Evolutionary conservation across 2,888 invertebrate genomes (phyloP), one percentile per base, ranked within the genome.

Genomic region (Hybos culiciformis): DNA sequence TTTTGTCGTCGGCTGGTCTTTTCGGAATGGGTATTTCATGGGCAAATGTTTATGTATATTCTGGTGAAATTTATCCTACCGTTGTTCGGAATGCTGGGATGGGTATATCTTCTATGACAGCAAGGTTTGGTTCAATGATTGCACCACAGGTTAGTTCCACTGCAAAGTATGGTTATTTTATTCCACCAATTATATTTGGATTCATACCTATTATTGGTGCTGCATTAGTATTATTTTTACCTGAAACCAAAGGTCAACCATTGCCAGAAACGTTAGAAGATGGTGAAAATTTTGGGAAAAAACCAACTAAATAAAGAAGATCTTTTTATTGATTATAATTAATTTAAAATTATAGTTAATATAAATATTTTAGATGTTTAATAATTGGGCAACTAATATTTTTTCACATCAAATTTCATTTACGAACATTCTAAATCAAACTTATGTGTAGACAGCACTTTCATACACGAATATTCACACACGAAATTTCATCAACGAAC

Each of bases 61-160:
- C 84, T 1, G 86, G 87, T 0, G 92, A 92, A 65, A 62, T 90
- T 12, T 91, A 88, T 60, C 92, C 92, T 0, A 92, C 92, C 0
- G 82, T 88, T 3, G 80, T 90, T 0, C 73, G 92, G 23, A 91
- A 90, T 57, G 79, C 83, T 32, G 91, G 88, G 1, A 78, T 92
- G 43, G 92, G 92, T 1, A 70, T 83, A 4, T 80, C 86, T 21
- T 91, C 90, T 0, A 84, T 87, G 69, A 76, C 81, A 46, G 90
- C 90, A 0, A 74, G 91, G 54, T 67, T 90, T 45, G 92, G 92
- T 7, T 87, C 88, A 0, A 85, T 91, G 72, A 53, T 80, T 4
- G 86, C 91, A 1, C 90, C 91, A 0, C 85, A 84, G 54, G 75
- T 91, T 2, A 80, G 83, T 2, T 56, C 60, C 4, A 43, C 58